These are phyloP conservation scores for Cactoblastis cactorum DNA, from an alignment of 2,888 invertebrate species.

Conservation along the genomic window DNA sequence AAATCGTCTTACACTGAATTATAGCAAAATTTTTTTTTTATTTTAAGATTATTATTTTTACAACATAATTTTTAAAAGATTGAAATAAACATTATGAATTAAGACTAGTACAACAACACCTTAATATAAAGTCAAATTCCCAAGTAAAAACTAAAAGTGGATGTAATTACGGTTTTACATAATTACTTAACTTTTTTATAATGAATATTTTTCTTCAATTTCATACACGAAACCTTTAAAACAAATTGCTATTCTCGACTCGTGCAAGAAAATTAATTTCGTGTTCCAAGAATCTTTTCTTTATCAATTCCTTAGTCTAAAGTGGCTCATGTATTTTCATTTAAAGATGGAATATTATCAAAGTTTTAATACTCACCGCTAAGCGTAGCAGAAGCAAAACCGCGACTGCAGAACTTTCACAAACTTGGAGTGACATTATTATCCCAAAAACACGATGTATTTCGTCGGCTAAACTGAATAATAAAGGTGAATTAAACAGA, in stretches of 20 bases:
- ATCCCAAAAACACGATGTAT: conserved; percentile 64
- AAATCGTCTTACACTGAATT: no score
- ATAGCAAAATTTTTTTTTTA: no score
- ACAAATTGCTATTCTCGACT: conserved; percentile 6
- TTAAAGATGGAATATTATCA: conserved; percentile 22
- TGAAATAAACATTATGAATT: no score
- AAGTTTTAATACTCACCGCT: conserved; percentile 47
- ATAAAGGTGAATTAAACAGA: conserved; percentile 19
- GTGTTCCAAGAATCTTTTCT: conserved; percentile 11
- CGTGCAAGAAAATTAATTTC: conserved; percentile 10
- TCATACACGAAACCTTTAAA: conserved; percentile 1
- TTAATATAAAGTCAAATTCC: no score
- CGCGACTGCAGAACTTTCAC: conserved; percentile 66
- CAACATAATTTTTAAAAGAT: no score
- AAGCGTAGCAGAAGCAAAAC: conserved; percentile 63
- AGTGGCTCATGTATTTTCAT: conserved; percentile 18
- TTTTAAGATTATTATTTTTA: no score
- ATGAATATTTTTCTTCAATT: background rate
- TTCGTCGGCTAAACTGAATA: conserved; percentile 58
- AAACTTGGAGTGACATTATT: conserved; percentile 72
- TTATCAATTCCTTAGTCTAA: conserved; percentile 13
- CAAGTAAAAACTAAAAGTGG: no score
- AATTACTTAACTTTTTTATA: background rate
- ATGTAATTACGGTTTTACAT: no score
- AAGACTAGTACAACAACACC: no score